These are phyloP conservation scores for Cynoglossus semilaevis DNA, from an alignment of 2,113 vertebrate species.

Conservation along the genomic window DNA sequence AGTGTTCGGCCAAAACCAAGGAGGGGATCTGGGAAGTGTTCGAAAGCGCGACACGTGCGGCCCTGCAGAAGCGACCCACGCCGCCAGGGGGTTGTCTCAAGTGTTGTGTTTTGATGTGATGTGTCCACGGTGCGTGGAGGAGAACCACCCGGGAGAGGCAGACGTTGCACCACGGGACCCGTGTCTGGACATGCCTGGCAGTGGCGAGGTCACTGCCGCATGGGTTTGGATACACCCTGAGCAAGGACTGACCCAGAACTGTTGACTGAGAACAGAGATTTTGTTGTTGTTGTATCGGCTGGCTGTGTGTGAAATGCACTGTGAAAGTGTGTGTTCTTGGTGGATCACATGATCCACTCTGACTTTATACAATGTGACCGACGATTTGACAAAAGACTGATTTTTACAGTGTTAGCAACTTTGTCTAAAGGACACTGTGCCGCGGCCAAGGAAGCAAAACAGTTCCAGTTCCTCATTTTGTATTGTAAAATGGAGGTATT, in stretches of 20 bases:
- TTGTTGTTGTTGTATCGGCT: too few species aligned
- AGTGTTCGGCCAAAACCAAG: constrained; percentile 89
- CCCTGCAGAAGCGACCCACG: constrained; percentile 85
- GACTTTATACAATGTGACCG: constrained; percentile 6
- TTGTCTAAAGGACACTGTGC: constrained; percentile 26
- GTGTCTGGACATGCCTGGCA: constrained; percentile 32
- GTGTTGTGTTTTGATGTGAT: constrained; percentile 91
- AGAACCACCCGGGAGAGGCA: neutral
- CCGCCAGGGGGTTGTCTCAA: constrained; percentile 79
- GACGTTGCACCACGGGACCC: neutral
- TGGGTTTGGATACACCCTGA: constrained; percentile 25
- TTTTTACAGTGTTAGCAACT: constrained; percentile 7
- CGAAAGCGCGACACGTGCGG: constrained; percentile 86
- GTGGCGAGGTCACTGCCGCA: neutral
- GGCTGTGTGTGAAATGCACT: neutral
- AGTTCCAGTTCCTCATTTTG: constrained; percentile 44
- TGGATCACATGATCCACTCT: constrained; percentile 36
- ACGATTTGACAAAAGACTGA: neutral
- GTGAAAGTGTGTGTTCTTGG: constrained; percentile 29
- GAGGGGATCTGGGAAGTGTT: constrained; percentile 83
- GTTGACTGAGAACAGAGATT: constrained; percentile 24
- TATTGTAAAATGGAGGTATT: constrained; percentile 18
- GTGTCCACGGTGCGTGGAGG: neutral
- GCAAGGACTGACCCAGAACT: constrained; percentile 22
- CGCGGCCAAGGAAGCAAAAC: constrained; percentile 44